Evolutionary conservation across 2,113 vertebrate genomes (phyloP), one percentile per base, ranked within the genome.

Genomic region (Phylloscopus whistleri): DNA sequence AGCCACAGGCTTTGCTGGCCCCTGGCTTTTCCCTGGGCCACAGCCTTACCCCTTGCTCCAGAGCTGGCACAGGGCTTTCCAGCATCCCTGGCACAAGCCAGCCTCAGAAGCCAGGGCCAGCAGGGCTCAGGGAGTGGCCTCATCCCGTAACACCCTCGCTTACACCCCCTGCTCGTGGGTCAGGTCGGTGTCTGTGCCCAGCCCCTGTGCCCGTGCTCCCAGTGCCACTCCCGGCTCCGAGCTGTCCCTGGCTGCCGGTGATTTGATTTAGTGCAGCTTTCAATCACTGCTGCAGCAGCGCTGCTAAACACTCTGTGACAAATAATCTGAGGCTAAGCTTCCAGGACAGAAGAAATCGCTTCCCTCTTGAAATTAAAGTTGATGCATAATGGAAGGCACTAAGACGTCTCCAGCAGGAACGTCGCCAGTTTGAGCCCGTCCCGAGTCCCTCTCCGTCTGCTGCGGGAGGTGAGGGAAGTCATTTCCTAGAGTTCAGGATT

Each of bases 371-470:
- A 96, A 96, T 96, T 41, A 51, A 90, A 96, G 95, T 79, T 93
- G 95, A 93, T 97, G 94, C 95, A 93, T 96, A 95, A 95, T 93
- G 96, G 93, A 94, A 96, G 33, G 96, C 83, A 74, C 4, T 10
- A 87, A 90, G 95, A 87, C 14, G 80, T 73, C 96, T 96, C 90
- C 88, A 97, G 95, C 90, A 89, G 93, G 96, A 95, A 46, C 81
- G 51, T 8, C 13, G 82, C 93, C 93, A 86, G 95, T 43, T 17
- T 37, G 72, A 31, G 96, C 30, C 28, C 79, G 35, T 53, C 95
- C 48, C 28, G 5, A 72, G 90, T 74, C 95, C 88, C 90, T 53
- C 63, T 43, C 48, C 27, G 89, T 59, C 83, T 69, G 84, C 82
- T 2, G 6, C 0, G 0, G 83, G 86, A 69, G 95, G 94, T 84